Evolutionary conservation across 2,113 vertebrate genomes (phyloP), one percentile per base, ranked within the genome.

Genomic region (Cairina moschata): DNA sequence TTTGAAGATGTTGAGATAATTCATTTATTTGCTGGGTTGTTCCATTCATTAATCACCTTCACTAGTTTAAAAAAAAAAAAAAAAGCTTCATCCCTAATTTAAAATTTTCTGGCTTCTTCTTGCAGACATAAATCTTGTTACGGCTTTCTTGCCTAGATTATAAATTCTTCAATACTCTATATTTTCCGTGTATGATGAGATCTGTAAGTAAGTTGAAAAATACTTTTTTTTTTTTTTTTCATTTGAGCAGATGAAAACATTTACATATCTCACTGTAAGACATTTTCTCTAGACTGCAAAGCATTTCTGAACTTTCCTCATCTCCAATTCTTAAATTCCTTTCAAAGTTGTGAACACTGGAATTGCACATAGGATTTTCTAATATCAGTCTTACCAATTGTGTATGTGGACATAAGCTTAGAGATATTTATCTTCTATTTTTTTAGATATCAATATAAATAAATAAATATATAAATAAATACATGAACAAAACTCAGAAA

Each of bases 1-100:
- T 77, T 3, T 86, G 76, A 94, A 90, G 31, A 88, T 74, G 25
- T 29, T 86, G 75, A 95, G 83, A 91, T 10, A 83, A 94, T 73
- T 48, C 0, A 59, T 88, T 90, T 76, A 3, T 62, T 56, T 83
- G 6, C 11, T 77, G 28, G 2, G 5, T 42, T 90, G 29, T 76
- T 92, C 38, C 9, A 46, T 62, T 86, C 68, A 67, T 86, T 90
- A 90, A 83, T 90, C n/a, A 67, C 0, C 0, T 17, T 8, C 31
- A 44, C 7, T 85, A 59, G 10, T 40, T 91, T 9, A 42, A 42
- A 42, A 42, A 40, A 40, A 13, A 13, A 54, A 54, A 21, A 87
- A 86, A 36, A 15, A 12, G 16, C 1, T 92, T 66, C 80, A 63
- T 50, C 93, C 20, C 7, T 83, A 67, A 59, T 92, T 77, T 83